Evolutionary conservation across 2,888 invertebrate species (phyloP).

Genomic region (Hirtodrosophila histrioides): DNA sequence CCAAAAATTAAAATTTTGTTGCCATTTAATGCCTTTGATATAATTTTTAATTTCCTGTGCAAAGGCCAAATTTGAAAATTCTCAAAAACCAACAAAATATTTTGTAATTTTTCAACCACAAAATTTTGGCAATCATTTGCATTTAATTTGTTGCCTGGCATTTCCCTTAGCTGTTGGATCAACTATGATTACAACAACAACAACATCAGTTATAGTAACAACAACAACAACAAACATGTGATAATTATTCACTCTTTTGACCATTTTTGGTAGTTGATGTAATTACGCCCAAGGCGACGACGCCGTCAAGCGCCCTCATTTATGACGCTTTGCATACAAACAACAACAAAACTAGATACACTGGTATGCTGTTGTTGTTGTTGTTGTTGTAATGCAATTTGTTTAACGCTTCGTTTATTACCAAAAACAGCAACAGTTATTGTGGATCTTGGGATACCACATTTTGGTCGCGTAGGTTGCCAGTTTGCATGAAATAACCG

Average conservation of each 20-base stretch:
- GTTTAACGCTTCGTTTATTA: conserved; percentile 81
- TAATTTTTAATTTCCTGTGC: conserved; percentile 37
- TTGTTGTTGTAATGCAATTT: conserved; percentile 72
- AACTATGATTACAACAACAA: conserved; percentile 42
- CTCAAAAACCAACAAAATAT: conserved; percentile 16
- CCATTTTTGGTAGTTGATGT: conserved; percentile 72
- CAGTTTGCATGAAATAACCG: conserved; percentile 39
- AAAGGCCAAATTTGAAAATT: conserved; percentile 12
- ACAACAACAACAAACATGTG: conserved; percentile 44
- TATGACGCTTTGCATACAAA: conserved; percentile 71
- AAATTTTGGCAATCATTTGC: conserved; percentile 44
- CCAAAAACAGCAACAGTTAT: conserved; percentile 66
- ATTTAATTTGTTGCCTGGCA: conserved; percentile 42
- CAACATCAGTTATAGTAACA: conserved; percentile 24
- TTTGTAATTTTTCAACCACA: conserved; percentile 38
- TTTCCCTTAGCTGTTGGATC: conserved; percentile 31
- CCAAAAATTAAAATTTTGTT: conserved; percentile 11
- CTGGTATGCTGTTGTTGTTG: conserved; percentile 12
- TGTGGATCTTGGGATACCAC: conserved; percentile 20
- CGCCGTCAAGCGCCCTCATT: conserved; percentile 66
- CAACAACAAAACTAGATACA: conserved; percentile 39
- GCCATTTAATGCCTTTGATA: conserved; percentile 4
- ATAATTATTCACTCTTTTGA: conserved; percentile 72
- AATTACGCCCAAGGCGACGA: conserved; percentile 70
- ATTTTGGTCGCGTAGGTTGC: conserved; percentile 40